Evolutionary conservation across 2,888 invertebrate species (phyloP), one percentile per base, ranked within the genome.

Genomic region (Phlogophora meticulosa): DNA sequence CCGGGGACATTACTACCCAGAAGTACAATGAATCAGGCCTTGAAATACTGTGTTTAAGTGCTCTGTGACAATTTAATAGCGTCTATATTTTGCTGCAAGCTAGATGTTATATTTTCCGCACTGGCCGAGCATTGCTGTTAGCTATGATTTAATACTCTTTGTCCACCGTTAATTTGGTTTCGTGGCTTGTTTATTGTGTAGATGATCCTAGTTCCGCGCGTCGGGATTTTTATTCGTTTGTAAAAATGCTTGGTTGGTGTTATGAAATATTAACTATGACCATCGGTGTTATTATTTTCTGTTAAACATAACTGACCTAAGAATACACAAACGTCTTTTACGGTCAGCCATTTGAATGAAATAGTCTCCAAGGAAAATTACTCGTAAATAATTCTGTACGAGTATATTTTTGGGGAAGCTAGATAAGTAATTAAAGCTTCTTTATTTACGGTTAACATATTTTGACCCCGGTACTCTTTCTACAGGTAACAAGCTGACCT

Each of bases 401-500:
- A n/a, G n/a, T n/a, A n/a, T n/a, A n/a, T n/a, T 46, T 52, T 52
- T 9, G 1, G 1, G 2, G 2, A n/a, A n/a, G 3, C 5, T 9
- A 20, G 11, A 15, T n/a, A 28, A 17, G 48, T 1, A 52, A 38
- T 38, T 1, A 2, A 60, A 60, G 17, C 32, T 34, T 42, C 13
- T 24, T n/a, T 4, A 34, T 7, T 0, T 0, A 42, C 0, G 7
- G 2, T 38, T 10, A 17, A 22, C 28, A 20, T 13, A 55, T 42
- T 38, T 1, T 5, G 20, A 32, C n/a, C 0, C 15, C 0, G 15
- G 40, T 72, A 77, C 73, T 84, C 86, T 89, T 84, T 87, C 91
- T 91, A 58, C 97, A 98, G 98, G 97, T 86, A 98, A 98, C 94
- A 97, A 96, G 85, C 96, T 98, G 88, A 96, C 96, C 78, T 98